A percentile compares a stretch with the other conserved stretches of the same genome.
phyloP scores from a whole-genome alignment of 2,888 invertebrate species.

The Exephanes ischioxanthus region DNA sequence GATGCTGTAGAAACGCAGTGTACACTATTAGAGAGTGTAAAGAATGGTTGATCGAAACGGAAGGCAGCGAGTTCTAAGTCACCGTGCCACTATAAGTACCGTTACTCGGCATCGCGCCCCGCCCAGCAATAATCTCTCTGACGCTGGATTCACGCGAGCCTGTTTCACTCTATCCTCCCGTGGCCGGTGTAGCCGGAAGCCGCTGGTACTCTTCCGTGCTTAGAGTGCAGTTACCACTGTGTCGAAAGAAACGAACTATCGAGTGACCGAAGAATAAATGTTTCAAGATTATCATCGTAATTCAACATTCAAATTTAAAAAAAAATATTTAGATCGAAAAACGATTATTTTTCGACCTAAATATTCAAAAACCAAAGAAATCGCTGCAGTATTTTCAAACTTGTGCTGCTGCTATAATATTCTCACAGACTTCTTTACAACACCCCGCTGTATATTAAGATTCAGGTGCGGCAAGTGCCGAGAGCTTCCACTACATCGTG shows the following conservation, averaged over 20 bases:
- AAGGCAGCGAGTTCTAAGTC: conserved; percentile 70
- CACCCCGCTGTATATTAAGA: conserved; percentile 31
- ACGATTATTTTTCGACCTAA: neutral
- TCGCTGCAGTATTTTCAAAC: neutral
- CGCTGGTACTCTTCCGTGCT: neutral
- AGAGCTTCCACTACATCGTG: conserved; percentile 1
- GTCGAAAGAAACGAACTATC: conserved; percentile 4
- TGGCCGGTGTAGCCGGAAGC: neutral
- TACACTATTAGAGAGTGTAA: conserved; percentile 6
- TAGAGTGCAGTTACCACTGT: neutral
- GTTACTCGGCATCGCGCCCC: conserved; percentile 74
- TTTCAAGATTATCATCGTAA: too few relatives aligned
- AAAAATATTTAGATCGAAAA: too few relatives aligned
- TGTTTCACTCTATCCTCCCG: conserved; percentile 32
- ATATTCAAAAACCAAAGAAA: neutral
- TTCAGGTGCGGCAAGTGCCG: conserved; percentile 41
- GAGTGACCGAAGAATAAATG: neutral
- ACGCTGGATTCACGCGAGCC: conserved; percentile 43
- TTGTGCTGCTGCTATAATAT: conserved; percentile 1
- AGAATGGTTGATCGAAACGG: conserved; percentile 29
- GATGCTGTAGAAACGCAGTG: neutral
- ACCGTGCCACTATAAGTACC: conserved; percentile 81
- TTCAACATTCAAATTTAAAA: neutral
- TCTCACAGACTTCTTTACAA: conserved; percentile 12
- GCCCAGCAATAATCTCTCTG: conserved; percentile 61